Evolutionary conservation across 1,140 invertebrate genomes (phyloP).

Genomic region (Trissolcus basalis): DNA sequence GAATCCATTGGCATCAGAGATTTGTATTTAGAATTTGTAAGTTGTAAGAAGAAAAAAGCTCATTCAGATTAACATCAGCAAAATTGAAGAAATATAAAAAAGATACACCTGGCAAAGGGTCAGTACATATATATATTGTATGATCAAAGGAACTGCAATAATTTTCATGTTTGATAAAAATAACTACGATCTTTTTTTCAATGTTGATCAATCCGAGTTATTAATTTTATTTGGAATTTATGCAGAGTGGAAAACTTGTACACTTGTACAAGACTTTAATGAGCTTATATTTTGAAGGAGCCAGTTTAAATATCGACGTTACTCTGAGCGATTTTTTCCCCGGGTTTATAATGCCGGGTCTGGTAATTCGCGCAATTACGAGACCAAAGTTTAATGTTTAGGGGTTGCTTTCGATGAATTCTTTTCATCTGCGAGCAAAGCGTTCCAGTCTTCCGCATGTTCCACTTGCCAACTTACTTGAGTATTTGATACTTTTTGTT

Average conservation of each 20-base stretch:
- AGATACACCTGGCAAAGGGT: too few relatives aligned
- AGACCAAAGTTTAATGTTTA: slow-evolving; percentile 40
- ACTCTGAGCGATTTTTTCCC: slow-evolving; percentile 33
- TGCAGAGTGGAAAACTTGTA: slow-evolving; percentile 51
- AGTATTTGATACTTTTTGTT: slow-evolving; percentile 3
- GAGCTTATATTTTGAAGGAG: slow-evolving; percentile 47
- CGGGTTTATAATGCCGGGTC: slow-evolving; percentile 19
- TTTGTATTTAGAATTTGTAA: too few relatives aligned
- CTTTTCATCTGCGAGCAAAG: slow-evolving; percentile 10
- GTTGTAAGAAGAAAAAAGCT: too few relatives aligned
- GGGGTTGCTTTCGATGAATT: slow-evolving; percentile 31
- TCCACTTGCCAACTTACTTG: neutral
- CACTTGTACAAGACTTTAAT: slow-evolving; percentile 55
- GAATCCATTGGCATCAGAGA: too few relatives aligned
- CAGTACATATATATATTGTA: too few relatives aligned
- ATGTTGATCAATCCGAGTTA: slow-evolving; percentile 41
- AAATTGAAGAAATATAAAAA: too few relatives aligned
- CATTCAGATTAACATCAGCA: too few relatives aligned
- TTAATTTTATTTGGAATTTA: slow-evolving; percentile 41
- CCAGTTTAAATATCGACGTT: slow-evolving; percentile 47
- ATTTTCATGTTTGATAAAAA: too few relatives aligned
- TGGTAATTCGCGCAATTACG: slow-evolving; percentile 40
- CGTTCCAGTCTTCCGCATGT: neutral
- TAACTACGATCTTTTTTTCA: slow-evolving; percentile 10
- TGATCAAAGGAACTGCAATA: too few relatives aligned